Base-by-base conservation (phyloP, 1,140 invertebrate species). In the Drosophila orosa region DNA sequence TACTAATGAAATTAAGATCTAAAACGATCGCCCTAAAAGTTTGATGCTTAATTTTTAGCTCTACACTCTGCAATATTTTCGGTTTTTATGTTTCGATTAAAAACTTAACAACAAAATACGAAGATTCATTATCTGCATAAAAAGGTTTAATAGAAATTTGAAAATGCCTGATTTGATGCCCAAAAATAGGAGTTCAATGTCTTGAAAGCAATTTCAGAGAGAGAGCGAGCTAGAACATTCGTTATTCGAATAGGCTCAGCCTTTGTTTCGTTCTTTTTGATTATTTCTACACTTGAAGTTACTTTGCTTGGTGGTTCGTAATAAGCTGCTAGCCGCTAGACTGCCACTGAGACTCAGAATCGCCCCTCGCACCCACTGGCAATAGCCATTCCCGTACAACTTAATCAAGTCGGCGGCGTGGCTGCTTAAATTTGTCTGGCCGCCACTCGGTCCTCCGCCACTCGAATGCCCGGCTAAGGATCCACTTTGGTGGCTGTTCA, bases 251-350 rank as follows among this genome's bases (percentile, higher is more conserved):
- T 35, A 40, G 31, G 5, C 19, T 6, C 4, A 2, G 5, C 17
- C 5, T 22, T 5, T 44, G 39, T 62, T 42, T 39, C 12, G 7
- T 15, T 12, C 42, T 65, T 47, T 33, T 50, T 60, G 22, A 54
- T 69, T 79, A 68, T 77, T 57, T 74, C 27, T 69, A 55, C 74
- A 37, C 60, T 71, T 33, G 8, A 65, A 80, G 65, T 85, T 85
- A 86, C 77, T 86, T 81, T 86, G 74, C 78, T 63, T 85, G 74
- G 45, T 86, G 74, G 82, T 48, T 86, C 66, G 78, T 85, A 81
- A 85, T 85, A 86, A 85, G 82, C 82, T 76, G 82, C 78, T 86
- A 81, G 82, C 76, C 82, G 63, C 74, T 71, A 80, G 81, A 80
- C 81, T 52, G 67, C 12, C 66, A 62, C 60, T 77, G 60, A 55